Evolutionary conservation across 2,888 invertebrate genomes (phyloP), one percentile per base, ranked within the genome.

Genomic region (Adelognathus sp.): DNA sequence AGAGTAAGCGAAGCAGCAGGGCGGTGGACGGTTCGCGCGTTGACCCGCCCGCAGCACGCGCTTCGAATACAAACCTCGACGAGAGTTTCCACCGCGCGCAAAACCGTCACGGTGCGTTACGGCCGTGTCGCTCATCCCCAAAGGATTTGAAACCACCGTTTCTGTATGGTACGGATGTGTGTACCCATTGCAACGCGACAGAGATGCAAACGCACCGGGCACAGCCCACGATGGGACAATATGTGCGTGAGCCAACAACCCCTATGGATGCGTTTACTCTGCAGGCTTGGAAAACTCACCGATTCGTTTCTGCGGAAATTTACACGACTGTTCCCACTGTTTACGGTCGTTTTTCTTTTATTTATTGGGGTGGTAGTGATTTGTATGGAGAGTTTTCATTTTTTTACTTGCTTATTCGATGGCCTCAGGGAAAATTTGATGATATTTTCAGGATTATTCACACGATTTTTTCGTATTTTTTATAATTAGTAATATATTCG

Each of bases 1-100:
- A 41, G 66, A 39, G 39, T 2, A 27, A 27, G 41, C 24, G 41
- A 27, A 27, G 29, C 1, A 21, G 52, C 1, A 3, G 27, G 29
- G 16, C 24, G 18, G 21, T 16, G 24, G 44, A 44, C 52, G 4
- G 46, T 50, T 27, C 46, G 67, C 56, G 56, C 50, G 36, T 58
- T 31, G 16, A 18, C 50, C 56, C 39, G 46, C 56, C 72, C 67
- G 63, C 77, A 73, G 77, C 73, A 77, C 73, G 77, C 77, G 69
- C 36, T 63, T 21, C 67, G 67, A 77, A 77, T 73, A 69, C 67
- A 77, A 77, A 77, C 77, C 63, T 69, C 63, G 77, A 61, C 61
- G 61, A 63, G 72, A 67, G 66, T 50, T 76, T 76, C 58, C 31
- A 58, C 33, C 50, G 44, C 54, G 60, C 60, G n/a, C n/a, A n/a